These are phyloP conservation scores for Podilymbus podiceps DNA, from an alignment of 2,113 vertebrate species.

Conservation along the genomic window DNA sequence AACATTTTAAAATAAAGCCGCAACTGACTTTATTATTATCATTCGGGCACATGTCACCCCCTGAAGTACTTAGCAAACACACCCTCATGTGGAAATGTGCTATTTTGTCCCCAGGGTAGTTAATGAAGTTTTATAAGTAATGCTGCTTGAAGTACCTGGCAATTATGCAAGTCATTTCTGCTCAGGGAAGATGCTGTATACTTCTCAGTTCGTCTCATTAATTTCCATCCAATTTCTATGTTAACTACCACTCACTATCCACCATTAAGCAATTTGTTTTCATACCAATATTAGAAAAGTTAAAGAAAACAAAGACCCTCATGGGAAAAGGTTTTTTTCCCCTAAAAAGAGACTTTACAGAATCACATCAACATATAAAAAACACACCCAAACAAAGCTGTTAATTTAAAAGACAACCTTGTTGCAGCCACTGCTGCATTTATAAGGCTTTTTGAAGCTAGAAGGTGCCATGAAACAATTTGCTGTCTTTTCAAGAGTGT, in stretches of 20 bases:
- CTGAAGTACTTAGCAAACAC: neutral
- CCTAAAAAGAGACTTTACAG: neutral
- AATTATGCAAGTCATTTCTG: neutral
- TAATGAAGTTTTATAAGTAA: neutral
- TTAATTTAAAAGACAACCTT: neutral
- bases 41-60: neutral
- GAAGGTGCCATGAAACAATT: neutral
- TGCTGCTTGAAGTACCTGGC: neutral
- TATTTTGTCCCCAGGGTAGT: neutral
- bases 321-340: neutral
- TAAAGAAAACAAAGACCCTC: neutral
- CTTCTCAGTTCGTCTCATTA: neutral
- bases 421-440: neutral
- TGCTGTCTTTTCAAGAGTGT: neutral
- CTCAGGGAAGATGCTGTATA: neutral
- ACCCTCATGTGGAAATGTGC: neutral
- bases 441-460: neutral
- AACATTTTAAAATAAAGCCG: neutral
- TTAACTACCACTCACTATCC: neutral
- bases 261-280: neutral
- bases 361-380: neutral
- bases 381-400: neutral
- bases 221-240: neutral
- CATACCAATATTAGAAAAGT: neutral
- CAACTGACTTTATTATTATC: neutral